Evolutionary conservation across 2,888 invertebrate species (phyloP), one percentile per base, ranked within the genome.

Genomic region (Rutpela maculata): DNA sequence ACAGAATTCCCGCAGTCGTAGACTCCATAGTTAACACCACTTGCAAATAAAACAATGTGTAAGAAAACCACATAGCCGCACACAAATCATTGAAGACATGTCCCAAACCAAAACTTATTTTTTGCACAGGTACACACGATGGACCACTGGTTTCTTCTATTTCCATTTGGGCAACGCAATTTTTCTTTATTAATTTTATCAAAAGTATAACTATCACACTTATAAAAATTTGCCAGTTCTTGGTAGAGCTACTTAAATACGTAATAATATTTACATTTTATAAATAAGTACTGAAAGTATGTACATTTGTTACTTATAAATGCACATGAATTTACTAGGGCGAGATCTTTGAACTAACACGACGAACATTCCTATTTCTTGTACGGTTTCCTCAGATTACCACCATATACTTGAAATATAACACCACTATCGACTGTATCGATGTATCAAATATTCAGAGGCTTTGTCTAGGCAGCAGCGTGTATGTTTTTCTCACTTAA

Each of bases 61-160:
- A 98, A 0, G 96, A 96, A 89, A 98, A 98, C 98, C 98, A 98
- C 92, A 98, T 95, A 77, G 97, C 95, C 18, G 97, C 97, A 90
- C 96, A 97, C 59, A 98, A 92, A 90, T 98, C 98, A 89, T 98
- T 98, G 84, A 97, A 92, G 68, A 98, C 93, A 90, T 98, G 98
- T 0, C 98, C 98, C 69, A 97, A 92, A 60, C 93, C 92, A 81
- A 90, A 93, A 26, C 92, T 88, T 18, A 91, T 82, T 83, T 92
- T 92, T 84, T 92, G 91, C 80, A 90, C 67, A n/a, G 80, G 70
- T 5, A 80, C 63, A 69, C 84, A 82, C 15, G 81, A 71, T 9
- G 76, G 67, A 10, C 19, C 65, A 18, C 76, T 77, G 12, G 68
- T 22, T 60, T 77, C 77, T 5, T 81, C 81, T 9, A 75, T n/a